Evolutionary conservation across 2,888 invertebrate species (phyloP), one percentile per base, ranked within the genome.

Genomic region (Melanostoma scalare): DNA sequence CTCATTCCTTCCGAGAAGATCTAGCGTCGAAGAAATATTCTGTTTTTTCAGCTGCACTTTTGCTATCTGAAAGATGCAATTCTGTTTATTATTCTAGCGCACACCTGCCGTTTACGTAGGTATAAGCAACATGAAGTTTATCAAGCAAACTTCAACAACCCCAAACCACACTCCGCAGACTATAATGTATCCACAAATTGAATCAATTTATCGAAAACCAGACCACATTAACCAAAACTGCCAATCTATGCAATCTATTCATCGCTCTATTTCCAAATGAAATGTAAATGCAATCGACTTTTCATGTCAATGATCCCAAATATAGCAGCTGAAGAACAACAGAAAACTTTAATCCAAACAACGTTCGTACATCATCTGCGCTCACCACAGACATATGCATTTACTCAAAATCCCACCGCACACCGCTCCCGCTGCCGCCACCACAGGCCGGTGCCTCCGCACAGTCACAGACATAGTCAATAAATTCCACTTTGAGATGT

Each of bases 401-500:
- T 38, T 3, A 42, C 2, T 8, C 20, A 4, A n/a, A 6, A 31
- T 60, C 20, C 20, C 20, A 20, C 20, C 20, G 60, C 33, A 44
- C 48, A 10, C 44, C 10, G 10, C 3, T 46, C 8, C 10, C 44
- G 10, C 44, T 61, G 68, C 10, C 8, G 33, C 44, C 9, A 8
- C n/a, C 50, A 36, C 36, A 30, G 50, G 30, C 38, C 55, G 30
- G 10, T 53, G 9, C 40, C 33, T 33, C 33, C 46, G 10, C 58
- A 55, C 36, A 31, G 10, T 8, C 58, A 55, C 36, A 31, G 10
- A 31, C 52, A 63, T 30, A 76, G 76, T 76, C 67, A 60, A 76
- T 76, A 71, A 76, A 76, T 76, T 71, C 35, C 36, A 50, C 63
- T 76, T 67, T 60, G 65, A 53, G 53, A 60, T 76, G 58, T 72